A percentile compares a stretch with the other conserved stretches of the same genome.
These are phyloP conservation scores for Rhopalosiphum padi DNA, from an alignment of 1,140 invertebrate genomes.

Conservation along the genomic window DNA sequence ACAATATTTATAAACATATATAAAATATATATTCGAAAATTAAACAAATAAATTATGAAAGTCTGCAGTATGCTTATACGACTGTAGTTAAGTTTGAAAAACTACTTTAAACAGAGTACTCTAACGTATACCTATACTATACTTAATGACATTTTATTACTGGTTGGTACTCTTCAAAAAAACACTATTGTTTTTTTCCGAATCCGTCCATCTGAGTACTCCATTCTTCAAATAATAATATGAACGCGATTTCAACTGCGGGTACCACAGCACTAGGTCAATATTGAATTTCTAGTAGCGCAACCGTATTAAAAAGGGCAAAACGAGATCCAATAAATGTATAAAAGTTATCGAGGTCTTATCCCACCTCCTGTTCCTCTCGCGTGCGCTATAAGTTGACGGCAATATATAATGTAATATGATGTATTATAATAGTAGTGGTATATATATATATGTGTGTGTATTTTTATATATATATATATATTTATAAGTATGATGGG, in stretches of 20 bases:
- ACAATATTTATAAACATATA: not conserved
- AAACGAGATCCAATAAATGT: constrained; percentile 54
- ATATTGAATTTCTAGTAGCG: constrained; percentile 32
- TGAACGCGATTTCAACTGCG: not conserved
- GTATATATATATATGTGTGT: not conserved
- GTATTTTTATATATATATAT: not conserved
- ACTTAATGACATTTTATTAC: not conserved
- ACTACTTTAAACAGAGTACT: not conserved
- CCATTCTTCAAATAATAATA: constrained; percentile 20
- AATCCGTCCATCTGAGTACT: not conserved
- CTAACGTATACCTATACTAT: not conserved
- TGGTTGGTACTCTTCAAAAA: not conserved
- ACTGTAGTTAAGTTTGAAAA: not conserved
- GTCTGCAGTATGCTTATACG: not conserved
- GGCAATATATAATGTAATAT: not conserved
- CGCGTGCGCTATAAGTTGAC: not conserved
- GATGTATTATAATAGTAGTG: not conserved
- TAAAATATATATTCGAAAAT: not conserved
- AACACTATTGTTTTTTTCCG: constrained; percentile 21
- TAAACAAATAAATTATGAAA: not conserved
- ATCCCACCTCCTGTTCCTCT: not conserved
- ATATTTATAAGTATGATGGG: not conserved
- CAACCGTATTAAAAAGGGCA: not conserved
- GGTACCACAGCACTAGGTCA: not conserved
- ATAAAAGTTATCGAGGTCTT: constrained; percentile 9